phyloP scores from a whole-genome alignment of 2,888 invertebrate genomes.

The Anorthoa munda region DNA sequence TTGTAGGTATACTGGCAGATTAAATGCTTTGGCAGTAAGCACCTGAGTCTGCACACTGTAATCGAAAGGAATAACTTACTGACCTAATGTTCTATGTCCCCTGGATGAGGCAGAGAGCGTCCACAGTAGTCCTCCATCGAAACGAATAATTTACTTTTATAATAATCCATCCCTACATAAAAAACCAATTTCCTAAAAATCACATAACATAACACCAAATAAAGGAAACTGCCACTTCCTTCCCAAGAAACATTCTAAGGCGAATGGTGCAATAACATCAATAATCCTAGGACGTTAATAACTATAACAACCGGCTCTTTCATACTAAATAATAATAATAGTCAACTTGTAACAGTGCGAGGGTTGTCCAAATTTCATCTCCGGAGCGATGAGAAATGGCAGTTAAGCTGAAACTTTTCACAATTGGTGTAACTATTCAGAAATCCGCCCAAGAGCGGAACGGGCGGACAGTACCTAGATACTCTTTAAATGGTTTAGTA shows the following conservation, averaged over 20 bases:
- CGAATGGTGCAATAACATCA: slow-evolving; percentile 51
- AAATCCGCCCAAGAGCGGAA: slow-evolving; percentile 56
- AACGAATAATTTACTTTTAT: not conserved
- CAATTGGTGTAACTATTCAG: slow-evolving; percentile 70
- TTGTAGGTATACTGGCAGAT: no score
- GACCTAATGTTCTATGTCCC: no score
- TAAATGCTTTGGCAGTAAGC: no score
- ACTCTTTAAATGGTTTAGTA: slow-evolving; percentile 68
- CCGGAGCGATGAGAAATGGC: slow-evolving; percentile 71
- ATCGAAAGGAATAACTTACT: no score
- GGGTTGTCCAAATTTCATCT: slow-evolving; percentile 72
- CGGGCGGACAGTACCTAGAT: slow-evolving; percentile 48
- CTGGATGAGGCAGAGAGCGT: no score
- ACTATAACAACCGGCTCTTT: slow-evolving; percentile 51
- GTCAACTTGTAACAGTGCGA: slow-evolving; percentile 63
- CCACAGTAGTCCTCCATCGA: no score
- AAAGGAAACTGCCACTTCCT: slow-evolving; percentile 22
- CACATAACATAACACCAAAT: slow-evolving; percentile 1
- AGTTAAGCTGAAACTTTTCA: slow-evolving; percentile 70
- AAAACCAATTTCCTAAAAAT: not conserved
- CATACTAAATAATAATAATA: slow-evolving; percentile 69
- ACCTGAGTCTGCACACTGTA: no score
- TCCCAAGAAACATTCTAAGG: slow-evolving; percentile 15
- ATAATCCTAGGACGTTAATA: slow-evolving; percentile 58
- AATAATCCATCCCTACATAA: not conserved